These are phyloP conservation scores for Herpailurus yagouaroundi DNA, from an alignment of 2,113 vertebrate genomes.

Conservation along the genomic window DNA sequence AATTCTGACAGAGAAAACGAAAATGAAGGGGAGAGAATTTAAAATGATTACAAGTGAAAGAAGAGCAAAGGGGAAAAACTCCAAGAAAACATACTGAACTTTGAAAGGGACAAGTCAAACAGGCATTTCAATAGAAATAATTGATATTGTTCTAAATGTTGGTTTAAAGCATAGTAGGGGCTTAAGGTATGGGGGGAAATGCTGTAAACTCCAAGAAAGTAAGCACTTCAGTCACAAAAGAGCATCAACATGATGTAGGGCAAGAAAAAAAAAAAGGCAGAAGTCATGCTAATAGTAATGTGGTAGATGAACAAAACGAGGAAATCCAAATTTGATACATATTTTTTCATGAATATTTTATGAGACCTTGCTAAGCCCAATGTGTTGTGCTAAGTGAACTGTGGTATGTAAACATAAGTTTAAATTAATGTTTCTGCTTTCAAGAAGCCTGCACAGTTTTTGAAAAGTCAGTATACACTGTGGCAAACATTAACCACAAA, in stretches of 20 bases:
- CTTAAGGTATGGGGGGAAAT: not conserved
- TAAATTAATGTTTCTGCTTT: slow-evolving; percentile 27
- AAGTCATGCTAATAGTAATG: not conserved
- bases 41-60: not conserved
- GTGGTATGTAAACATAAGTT: not conserved
- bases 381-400: not conserved
- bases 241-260: not conserved
- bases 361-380: not conserved
- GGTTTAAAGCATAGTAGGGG: not conserved
- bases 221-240: not conserved
- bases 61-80: not conserved
- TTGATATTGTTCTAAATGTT: not conserved
- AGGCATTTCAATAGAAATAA: not conserved
- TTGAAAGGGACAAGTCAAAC: not conserved
- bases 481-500: not conserved
- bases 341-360: slow-evolving; percentile 28
- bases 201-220: not conserved
- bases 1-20: slow-evolving; percentile 2
- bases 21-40: not conserved
- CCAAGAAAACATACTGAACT: not conserved
- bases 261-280: not conserved
- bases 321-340: not conserved
- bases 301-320: not conserved
- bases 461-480: not conserved
- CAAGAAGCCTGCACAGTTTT: not conserved